phyloP scores from a whole-genome alignment of 2,113 vertebrate species.

The Prunella fulvescens region DNA sequence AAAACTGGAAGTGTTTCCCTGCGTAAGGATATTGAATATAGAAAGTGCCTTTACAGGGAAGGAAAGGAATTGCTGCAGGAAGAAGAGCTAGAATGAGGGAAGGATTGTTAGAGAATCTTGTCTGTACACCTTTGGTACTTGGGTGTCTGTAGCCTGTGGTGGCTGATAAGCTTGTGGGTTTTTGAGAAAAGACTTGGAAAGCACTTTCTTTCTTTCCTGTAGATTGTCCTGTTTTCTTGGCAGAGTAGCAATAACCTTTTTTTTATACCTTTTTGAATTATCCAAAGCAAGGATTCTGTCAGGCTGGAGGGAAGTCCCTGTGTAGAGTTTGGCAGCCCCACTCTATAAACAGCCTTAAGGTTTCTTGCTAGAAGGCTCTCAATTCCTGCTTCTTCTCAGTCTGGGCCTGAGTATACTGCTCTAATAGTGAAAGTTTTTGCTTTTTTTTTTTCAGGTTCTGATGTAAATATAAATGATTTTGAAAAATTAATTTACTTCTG shows the following conservation, averaged over 20 bases:
- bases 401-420: not conserved
- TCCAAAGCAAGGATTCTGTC: conserved; percentile 13
- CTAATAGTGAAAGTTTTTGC: not conserved
- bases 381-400: not conserved
- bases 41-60: conserved; percentile 16
- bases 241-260: conserved; percentile 44
- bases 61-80: not conserved
- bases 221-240: conserved; percentile 28
- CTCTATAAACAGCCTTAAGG: not conserved
- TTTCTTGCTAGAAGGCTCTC: not conserved
- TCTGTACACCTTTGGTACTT: not conserved
- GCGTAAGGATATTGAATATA: not conserved
- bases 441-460: not conserved
- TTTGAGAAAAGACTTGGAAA: not conserved
- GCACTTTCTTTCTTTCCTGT: conserved; percentile 15
- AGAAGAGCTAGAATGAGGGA: not conserved
- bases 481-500: not conserved
- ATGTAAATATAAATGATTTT: conserved; percentile 1
- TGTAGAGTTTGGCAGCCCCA: not conserved
- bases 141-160: not conserved
- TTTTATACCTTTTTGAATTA: not conserved
- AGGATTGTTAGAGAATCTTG: not conserved
- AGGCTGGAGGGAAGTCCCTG: not conserved
- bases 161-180: not conserved
- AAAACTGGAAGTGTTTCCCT: not conserved